Percentiles rank a stretch among this genome's conserved stretches.
phyloP scores from a whole-genome alignment of 2,113 vertebrate genomes.

The Empidonax alnorum region DNA sequence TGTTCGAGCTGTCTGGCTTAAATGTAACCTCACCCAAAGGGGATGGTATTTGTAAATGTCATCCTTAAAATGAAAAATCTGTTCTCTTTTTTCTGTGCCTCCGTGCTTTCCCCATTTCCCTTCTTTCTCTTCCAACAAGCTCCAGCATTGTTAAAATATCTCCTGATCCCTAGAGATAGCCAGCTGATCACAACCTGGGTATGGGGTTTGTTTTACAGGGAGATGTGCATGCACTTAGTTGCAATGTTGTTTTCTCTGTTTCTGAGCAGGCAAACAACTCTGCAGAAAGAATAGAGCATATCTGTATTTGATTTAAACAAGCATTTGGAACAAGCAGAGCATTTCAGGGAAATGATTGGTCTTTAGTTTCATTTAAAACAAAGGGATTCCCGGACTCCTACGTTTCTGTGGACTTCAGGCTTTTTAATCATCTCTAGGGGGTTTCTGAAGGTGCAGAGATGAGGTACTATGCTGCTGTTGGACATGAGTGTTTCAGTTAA shows the following conservation, averaged over 20 bases:
- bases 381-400: neutral
- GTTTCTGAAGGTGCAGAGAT: neutral
- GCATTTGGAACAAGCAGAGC: neutral
- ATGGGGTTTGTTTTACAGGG: neutral
- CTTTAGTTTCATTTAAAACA: constrained; percentile 18
- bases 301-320: constrained; percentile 41
- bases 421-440: neutral
- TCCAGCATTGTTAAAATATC: neutral
- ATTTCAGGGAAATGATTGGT: neutral
- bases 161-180: neutral
- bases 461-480: neutral
- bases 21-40: constrained; percentile 5
- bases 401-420: neutral
- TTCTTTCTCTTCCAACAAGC: neutral
- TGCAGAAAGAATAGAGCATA: neutral
- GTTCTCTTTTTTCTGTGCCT: neutral
- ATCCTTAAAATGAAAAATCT: constrained; percentile 40
- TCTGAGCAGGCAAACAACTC: neutral
- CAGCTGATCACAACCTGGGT: neutral
- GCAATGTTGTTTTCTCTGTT: neutral
- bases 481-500: neutral
- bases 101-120: neutral
- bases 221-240: neutral
- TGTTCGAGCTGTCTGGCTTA: neutral
- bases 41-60: constrained; percentile 46